Base-by-base conservation (phyloP, 2,113 vertebrate genomes). In the Collichthys lucidus region DNA sequence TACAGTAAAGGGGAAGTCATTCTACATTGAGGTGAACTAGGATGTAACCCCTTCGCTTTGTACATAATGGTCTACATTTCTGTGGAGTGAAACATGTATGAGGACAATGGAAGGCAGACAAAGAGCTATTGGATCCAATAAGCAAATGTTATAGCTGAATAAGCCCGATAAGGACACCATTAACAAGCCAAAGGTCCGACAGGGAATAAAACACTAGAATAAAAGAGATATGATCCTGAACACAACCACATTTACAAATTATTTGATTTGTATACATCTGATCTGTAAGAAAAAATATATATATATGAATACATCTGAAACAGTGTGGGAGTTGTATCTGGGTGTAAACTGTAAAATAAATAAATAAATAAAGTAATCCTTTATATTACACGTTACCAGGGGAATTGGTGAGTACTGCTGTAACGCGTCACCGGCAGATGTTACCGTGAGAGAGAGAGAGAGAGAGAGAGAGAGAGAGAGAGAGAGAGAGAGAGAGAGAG, bases 381-480 rank as follows among this genome's bases (percentile, higher is more conserved):
- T 74, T 74, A 64, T 59, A 17, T 29, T 5, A 16, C 29, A 46
- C 14, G 60, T 65, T 71, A 67, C 44, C 19, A 7, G 57, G 22
- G 55, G 62, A 11, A 17, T 50, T 17, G 22, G 2, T 26, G 22
- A 67, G 40, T 50, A 40, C n/a, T 59, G 59, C 20, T 77, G 84
- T 86, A 86, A 92, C 80, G 86, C 74, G 69, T 87, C 82, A 80
- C 79, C 42, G 74, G 42, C 93, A 94, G 94, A 95, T 96, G 96
- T 96, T 95, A 91, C 94, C 86, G 94, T 86, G 90, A 89, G 94
- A 93, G 95, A 57, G 93, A 86, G 95, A 94, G 90, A 89, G 94
- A 72, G 93, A 86, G 95, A 94, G 90, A 89, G n/a, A n/a, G n/a
- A n/a, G n/a, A n/a, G n/a, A n/a, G n/a, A n/a, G n/a, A n/a, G n/a